phyloP scores from a whole-genome alignment of 1,140 invertebrate species.

The Coptotermes formosanus region DNA sequence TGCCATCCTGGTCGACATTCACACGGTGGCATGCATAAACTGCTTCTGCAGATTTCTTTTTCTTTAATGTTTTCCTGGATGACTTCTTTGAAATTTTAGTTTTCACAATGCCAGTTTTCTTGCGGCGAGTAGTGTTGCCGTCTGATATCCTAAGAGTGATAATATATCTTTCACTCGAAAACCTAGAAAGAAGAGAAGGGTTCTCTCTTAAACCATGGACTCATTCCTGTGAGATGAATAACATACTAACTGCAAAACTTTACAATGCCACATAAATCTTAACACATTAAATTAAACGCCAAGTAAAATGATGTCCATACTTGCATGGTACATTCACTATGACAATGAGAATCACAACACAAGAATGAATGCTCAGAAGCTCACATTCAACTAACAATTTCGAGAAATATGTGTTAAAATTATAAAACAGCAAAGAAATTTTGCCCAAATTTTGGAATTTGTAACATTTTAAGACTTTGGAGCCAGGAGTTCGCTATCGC shows the following conservation, averaged over 20 bases:
- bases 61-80: neutral
- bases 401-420: too few species aligned
- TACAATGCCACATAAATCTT: too few species aligned
- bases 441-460: neutral
- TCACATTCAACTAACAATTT: too few species aligned
- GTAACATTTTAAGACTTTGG: neutral
- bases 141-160: neutral
- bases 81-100: neutral
- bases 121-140: slow-evolving; percentile 41
- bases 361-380: too few species aligned
- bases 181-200: slow-evolving; percentile 34
- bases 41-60: neutral
- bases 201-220: slow-evolving; percentile 34
- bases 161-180: slow-evolving; percentile 17
- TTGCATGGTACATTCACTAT: too few species aligned
- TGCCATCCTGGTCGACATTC: neutral
- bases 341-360: too few species aligned
- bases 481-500: neutral
- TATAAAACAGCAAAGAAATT: neutral
- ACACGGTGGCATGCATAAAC: neutral
- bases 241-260: neutral
- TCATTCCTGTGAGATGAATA: neutral
- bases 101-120: slow-evolving; percentile 38
- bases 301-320: too few species aligned
- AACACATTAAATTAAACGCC: too few species aligned